A percentile compares a stretch with the other conserved stretches of the same genome.
phyloP scores from a whole-genome alignment of 2,888 invertebrate species.

The Slavum lentiscoides region DNA sequence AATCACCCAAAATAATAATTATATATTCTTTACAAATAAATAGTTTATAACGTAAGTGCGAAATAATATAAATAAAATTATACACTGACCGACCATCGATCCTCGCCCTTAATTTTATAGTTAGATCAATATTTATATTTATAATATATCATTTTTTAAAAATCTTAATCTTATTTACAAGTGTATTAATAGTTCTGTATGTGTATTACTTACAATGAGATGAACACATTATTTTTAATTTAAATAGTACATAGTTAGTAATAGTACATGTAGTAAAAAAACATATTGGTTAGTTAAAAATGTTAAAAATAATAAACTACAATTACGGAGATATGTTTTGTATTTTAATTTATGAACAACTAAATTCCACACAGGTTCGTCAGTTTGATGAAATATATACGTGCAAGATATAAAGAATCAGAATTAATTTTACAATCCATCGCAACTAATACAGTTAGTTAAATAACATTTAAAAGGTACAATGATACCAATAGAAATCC shows the following conservation, averaged over 20 bases:
- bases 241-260: background rate
- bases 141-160: constrained; percentile 12
- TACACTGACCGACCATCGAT: background rate
- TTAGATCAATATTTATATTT: constrained; percentile 15
- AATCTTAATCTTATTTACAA: constrained; percentile 30
- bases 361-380: background rate
- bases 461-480: background rate
- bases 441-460: background rate
- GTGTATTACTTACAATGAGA: constrained; percentile 29
- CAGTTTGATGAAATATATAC: too few species aligned
- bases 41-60: constrained; percentile 26
- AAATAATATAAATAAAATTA: constrained; percentile 25
- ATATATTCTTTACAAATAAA: constrained; percentile 39
- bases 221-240: constrained; percentile 31
- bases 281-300: constrained; percentile 4
- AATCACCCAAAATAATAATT: constrained; percentile 48
- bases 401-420: background rate
- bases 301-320: constrained; percentile 18
- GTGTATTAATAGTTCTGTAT: constrained; percentile 16
- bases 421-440: background rate
- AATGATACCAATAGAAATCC: constrained; percentile 13
- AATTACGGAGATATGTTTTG: constrained; percentile 17
- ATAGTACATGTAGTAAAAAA: too few species aligned
- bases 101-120: constrained; percentile 1
- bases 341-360: constrained; percentile 23